Evolutionary conservation across 2,888 invertebrate genomes (phyloP), one percentile per base, ranked within the genome.

Genomic region (Drosophila putrida): DNA sequence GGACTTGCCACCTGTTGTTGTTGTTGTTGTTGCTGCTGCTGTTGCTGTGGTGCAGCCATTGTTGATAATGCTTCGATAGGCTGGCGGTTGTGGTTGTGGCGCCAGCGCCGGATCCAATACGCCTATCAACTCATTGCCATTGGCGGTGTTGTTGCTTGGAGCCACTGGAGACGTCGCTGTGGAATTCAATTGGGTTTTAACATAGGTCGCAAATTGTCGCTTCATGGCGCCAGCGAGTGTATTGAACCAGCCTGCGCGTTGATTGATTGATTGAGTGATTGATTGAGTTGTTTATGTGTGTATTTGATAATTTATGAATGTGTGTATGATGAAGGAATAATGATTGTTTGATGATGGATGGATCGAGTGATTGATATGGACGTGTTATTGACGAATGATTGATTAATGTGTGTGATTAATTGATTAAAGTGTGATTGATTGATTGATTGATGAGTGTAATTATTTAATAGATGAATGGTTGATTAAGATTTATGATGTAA

Each of bases 151-250:
- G 33, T 13, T 57, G 43, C 57, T 58, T 36, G 57, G 58, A 11
- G 54, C 50, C 69, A 71, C 54, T 43, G 78, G 66, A 9, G 78
- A 62, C 38, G 82, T 74, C 63, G 71, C 86, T 89, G 88, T 83
- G 83, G 91, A 81, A 83, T 90, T 94, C 88, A 95, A 94, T 93
- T 96, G 95, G 93, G 96, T 94, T 94, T 96, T 96, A 90, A 96
- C 95, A 93, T 96, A 96, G 82, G 96, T 96, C 91, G 96, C 95
- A 93, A 96, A 96, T 91, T 96, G 95, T 93, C 96, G 96, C 93
- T 96, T 96, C 93, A 95, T 93, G 91, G 94, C 94, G 93, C 95
- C 95, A 92, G 95, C 94, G 93, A 95, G 93, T 91, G 95, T 94
- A 94, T 94, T 94, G 93, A 95, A 94, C 95, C 95, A 95, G 94